phyloP scores from a whole-genome alignment of 2,113 vertebrate species.

The Empidonax alnorum region DNA sequence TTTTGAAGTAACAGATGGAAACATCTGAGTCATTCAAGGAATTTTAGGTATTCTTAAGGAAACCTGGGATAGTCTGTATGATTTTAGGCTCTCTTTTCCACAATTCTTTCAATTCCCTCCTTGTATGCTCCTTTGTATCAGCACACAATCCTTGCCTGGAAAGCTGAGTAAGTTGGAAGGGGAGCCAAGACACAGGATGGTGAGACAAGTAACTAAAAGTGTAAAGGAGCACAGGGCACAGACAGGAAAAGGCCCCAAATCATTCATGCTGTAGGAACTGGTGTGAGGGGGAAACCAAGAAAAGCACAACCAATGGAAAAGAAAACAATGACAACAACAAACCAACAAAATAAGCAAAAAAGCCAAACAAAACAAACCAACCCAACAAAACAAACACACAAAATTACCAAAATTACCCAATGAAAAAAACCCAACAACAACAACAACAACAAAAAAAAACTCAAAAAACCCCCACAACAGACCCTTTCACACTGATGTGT shows the following conservation, averaged over 20 bases:
- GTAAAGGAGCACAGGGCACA: background rate
- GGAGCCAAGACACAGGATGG: background rate
- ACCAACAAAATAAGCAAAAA: background rate
- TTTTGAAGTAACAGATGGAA: background rate
- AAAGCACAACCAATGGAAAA: background rate
- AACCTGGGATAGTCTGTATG: background rate
- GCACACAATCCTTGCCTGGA: background rate
- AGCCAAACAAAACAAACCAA: background rate
- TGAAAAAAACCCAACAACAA: background rate
- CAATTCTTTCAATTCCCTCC: background rate
- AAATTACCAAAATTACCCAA: background rate
- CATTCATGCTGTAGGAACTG: background rate
- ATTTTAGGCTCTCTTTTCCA: background rate
- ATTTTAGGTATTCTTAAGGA: background rate
- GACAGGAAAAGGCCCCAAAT: background rate
- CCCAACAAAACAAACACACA: background rate
- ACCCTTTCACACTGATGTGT: background rate
- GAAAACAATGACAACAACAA: background rate
- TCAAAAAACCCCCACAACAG: fast-evolving
- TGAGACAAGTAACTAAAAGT: background rate
- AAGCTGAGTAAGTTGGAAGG: background rate
- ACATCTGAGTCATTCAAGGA: background rate
- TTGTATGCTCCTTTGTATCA: background rate
- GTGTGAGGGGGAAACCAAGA: too few species aligned
- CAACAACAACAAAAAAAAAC: background rate